Conservation (phyloP, 1,140 invertebrate species). For the Musca vetustissima region DNA sequence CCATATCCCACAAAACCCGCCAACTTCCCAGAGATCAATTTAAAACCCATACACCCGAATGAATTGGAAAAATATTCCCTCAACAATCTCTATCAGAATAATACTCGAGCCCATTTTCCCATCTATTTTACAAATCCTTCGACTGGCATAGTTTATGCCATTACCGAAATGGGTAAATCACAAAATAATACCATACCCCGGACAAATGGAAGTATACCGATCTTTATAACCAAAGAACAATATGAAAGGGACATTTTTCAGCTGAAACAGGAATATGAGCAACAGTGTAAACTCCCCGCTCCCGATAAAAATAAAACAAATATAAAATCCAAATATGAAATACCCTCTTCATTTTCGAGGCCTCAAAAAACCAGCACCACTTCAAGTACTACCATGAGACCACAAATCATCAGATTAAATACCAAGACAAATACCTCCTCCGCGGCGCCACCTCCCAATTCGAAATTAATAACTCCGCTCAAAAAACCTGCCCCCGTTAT, state of each 20-base stretch:
- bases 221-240: conserved; percentile 48
- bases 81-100: background rate
- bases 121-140: conserved; percentile 50
- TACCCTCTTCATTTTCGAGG: background rate
- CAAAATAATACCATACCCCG: background rate
- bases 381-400: conserved; percentile 34
- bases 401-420: conserved; percentile 45
- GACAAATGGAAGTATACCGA: conserved; percentile 41
- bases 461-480: conserved; percentile 11
- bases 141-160: conserved; percentile 50
- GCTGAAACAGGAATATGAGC: conserved; percentile 37
- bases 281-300: conserved; percentile 26
- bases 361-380: too few species aligned
- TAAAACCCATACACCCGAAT: conserved; percentile 11
- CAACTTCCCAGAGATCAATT: conserved; percentile 6
- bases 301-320: background rate
- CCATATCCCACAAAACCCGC: background rate
- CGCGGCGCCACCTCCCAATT: conserved; percentile 13
- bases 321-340: background rate
- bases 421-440: conserved; percentile 26
- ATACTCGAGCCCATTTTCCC: conserved; percentile 35
- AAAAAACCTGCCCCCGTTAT: conserved; percentile 42
- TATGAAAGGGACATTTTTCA: conserved; percentile 42
- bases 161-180: conserved; percentile 42
- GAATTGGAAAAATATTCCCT: background rate